Base-by-base conservation (phyloP, 2,888 invertebrate species). In the Rhingia rostrata region DNA sequence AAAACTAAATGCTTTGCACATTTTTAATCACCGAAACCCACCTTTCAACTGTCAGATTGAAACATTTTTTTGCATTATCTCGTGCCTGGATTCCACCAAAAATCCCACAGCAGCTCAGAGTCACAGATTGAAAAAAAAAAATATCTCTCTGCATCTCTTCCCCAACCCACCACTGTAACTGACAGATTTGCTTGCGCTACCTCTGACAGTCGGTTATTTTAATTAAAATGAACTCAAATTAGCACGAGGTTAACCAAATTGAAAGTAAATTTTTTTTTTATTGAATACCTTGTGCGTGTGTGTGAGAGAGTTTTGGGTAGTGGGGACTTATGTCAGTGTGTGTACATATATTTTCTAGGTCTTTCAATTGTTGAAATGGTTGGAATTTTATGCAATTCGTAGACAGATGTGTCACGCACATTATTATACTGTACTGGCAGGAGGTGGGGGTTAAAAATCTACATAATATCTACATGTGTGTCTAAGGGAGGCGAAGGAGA, bases 141-240 rank as follows among this genome's bases (percentile, higher is more conserved):
- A 35, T 53, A 60, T 61, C 54, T 77, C 3, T 60, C 39, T 35
- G 39, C 41, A 32, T 64, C 72, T 72, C 63, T 49, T 79, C 70
- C 49, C 70, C 14, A 32, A 47, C 63, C 41, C 56, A 10, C 33
- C n/a, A 39, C 45, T 51, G 58, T 51, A 43, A 43, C 60, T 67
- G 75, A 63, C 51, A 72, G 58, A 72, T 58, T 58, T 72, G 73
- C 39, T 53, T 49, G 49, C 66, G 49, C 66, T 73, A 53, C 58
- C 79, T 73, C 69, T 69, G 83, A 66, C 80, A 75, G 84, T 67
- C 66, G 80, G 84, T 84, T 85, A 78, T 85, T 89, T 90, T 89
- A 90, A 91, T 90, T 90, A 87, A 89, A 90, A 89, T 90, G 89
- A 90, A 91, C 90, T 89, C 89, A 89, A 91, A 89, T 89, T 88